Evolutionary conservation across 1,140 invertebrate species (phyloP).

Genomic region (Zelostemma sp.): DNA sequence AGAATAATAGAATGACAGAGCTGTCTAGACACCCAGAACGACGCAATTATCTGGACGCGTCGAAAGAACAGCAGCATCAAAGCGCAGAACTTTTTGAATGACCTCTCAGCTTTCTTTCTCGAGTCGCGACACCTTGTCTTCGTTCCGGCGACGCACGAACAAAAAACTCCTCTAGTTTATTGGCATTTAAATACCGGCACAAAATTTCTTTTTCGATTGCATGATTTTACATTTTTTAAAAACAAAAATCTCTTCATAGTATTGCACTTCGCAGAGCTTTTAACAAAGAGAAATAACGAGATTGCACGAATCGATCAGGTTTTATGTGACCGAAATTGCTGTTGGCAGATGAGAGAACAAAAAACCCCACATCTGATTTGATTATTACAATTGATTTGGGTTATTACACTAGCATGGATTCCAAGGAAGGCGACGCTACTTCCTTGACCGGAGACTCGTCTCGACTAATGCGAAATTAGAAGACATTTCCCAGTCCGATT

Average conservation of each 20-base stretch:
- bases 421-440: background rate
- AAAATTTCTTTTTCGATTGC: too few species aligned
- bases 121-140: slow-evolving; percentile 36
- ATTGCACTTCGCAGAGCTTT: too few species aligned
- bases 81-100: slow-evolving; percentile 3
- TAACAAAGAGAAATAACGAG: too few species aligned
- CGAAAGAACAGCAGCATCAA: background rate
- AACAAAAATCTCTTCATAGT: too few species aligned
- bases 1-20: slow-evolving; percentile 32
- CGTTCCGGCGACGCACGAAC: slow-evolving; percentile 25
- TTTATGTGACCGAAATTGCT: too few species aligned
- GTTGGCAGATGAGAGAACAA: too few species aligned
- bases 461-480: background rate
- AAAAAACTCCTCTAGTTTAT: background rate
- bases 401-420: too few species aligned
- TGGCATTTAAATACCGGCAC: too few species aligned
- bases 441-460: background rate
- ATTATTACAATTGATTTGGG: too few species aligned
- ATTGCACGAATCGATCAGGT: too few species aligned
- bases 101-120: slow-evolving; percentile 17
- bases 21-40: slow-evolving; percentile 65
- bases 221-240: too few species aligned
- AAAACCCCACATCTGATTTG: too few species aligned
- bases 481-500: background rate
- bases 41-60: slow-evolving; percentile 57